Conservation (phyloP, 2,113 vertebrate species). For the Rhinopomastus cyanomelas region DNA sequence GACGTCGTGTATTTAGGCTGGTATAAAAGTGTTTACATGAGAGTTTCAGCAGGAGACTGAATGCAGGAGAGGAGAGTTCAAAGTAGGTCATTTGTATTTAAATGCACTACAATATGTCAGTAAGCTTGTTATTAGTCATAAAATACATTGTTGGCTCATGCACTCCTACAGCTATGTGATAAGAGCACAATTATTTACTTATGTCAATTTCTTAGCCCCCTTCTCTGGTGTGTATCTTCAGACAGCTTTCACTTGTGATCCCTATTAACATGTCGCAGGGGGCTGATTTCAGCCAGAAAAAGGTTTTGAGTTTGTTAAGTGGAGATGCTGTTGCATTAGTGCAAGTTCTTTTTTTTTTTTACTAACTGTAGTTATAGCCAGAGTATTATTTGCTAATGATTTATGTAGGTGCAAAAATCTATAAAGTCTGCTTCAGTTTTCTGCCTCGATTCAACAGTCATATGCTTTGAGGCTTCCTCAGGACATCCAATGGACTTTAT, state of each 20-base stretch:
- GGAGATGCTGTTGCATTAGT: background rate
- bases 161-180: background rate
- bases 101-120: background rate
- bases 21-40: background rate
- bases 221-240: background rate
- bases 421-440: background rate
- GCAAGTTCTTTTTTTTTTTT: background rate
- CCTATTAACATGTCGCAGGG: background rate
- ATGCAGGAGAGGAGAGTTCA: background rate
- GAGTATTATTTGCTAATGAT: background rate
- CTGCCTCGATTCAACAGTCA: background rate
- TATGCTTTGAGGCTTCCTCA: background rate
- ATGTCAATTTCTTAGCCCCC: background rate
- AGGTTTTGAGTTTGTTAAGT: background rate
- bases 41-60: background rate
- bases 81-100: conserved; percentile 31
- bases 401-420: background rate
- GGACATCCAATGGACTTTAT: background rate
- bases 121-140: conserved; percentile 28
- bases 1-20: background rate
- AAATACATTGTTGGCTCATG: conserved; percentile 12
- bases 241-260: background rate
- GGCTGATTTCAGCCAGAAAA: background rate
- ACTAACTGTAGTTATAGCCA: background rate
- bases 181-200: background rate